Base-by-base conservation (phyloP, 2,113 vertebrate species). In the Mesocricetus auratus region DNA sequence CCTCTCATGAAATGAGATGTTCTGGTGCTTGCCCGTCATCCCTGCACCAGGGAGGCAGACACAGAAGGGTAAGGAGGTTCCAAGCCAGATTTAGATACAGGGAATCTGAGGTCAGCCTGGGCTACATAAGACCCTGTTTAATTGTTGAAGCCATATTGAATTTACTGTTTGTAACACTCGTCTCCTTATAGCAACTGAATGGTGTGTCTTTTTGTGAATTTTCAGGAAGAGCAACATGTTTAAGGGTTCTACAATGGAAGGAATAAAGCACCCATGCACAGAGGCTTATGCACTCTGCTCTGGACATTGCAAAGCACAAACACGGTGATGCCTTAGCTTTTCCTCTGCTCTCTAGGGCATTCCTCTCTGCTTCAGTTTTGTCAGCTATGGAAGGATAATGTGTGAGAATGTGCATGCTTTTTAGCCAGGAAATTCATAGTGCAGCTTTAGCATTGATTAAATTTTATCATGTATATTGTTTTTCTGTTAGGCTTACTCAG, bases 161-260 rank as follows among this genome's bases (percentile, higher is more conserved):
- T 56, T 42, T 53, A 66, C 42, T 93, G 12, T 53, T 87, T 62
- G 74, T 73, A 89, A 58, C 11, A 31, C 82, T 78, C 91, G 62
- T 73, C 3, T 7, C 64, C n/a, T 78, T 77, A 45, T 64, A 96
- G 39, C 31, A 33, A 22, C 39, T n/a, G 73, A 68, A 75, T 71
- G 75, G 71, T 73, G 69, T 96, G 39, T 53, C 42, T 50, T 88
- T 93, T 24, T 68, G 74, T 45, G 42, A 50, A 22, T 26, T 78
- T 83, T 83, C 50, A 79, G 15, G 47, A 89, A 56, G 78, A 86
- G 12, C 36, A 86, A 50, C 2, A 81, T 6, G 19, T 33, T 69
- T 78, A 6, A 95, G 60, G 88, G 58, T 36, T 95, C 89, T 74
- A 36, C 68, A 74, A 42, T n/a, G 31, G 62, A 31, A 96, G 24